phyloP scores from a whole-genome alignment of 2,113 vertebrate species.

The Microcebus murinus region DNA sequence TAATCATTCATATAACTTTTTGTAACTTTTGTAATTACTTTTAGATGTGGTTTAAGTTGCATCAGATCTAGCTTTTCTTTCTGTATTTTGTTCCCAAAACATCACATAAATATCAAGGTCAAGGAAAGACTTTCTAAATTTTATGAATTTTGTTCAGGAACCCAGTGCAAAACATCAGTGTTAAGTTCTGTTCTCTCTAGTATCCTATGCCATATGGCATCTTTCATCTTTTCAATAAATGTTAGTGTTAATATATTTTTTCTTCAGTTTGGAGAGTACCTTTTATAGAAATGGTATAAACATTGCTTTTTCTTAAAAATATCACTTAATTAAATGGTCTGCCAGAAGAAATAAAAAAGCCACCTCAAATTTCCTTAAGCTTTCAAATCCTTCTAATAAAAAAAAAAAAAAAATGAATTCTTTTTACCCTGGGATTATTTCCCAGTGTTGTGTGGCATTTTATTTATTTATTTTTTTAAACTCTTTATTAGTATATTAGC shows the following conservation, averaged over 20 bases:
- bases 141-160: background rate
- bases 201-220: background rate
- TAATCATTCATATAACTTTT: background rate
- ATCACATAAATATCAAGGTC: background rate
- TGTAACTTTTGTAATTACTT: background rate
- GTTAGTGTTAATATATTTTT: background rate
- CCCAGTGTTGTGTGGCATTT: background rate
- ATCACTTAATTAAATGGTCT: conserved; percentile 5
- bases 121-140: background rate
- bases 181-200: background rate
- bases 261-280: background rate
- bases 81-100: background rate
- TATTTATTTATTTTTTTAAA: background rate
- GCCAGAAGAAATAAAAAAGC: background rate
- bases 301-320: background rate
- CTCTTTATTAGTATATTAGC: background rate
- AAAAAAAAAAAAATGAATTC: background rate
- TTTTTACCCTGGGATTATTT: background rate
- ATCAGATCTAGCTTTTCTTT: background rate
- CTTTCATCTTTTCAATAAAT: conserved; percentile 19
- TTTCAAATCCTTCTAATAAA: conserved; percentile 26
- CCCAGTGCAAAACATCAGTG: background rate
- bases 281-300: conserved; percentile 32
- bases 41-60: conserved; percentile 9
- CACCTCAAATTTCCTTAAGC: background rate